Base-by-base conservation (phyloP, 2,113 vertebrate species). In the Perca schrenkii region DNA sequence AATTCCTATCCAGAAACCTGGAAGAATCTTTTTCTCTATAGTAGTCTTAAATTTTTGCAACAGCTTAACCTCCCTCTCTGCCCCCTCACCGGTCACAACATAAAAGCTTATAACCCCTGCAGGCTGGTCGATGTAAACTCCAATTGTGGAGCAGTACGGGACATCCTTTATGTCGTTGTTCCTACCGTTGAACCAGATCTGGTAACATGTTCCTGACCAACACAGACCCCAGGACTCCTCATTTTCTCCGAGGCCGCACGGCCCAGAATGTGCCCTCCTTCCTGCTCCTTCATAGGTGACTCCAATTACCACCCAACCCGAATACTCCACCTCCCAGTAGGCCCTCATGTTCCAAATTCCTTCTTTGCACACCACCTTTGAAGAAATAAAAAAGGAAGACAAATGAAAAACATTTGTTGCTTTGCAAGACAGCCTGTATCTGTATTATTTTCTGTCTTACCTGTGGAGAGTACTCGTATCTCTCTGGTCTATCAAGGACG, bases 391-490 rank as follows among this genome's bases (percentile, higher is more conserved):
- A 46, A 43, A 22, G 6, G 4, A 12, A 40, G 0, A 56, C 8
- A 14, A 7, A 28, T 13, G 8, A 68, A 15, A 13, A 36, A 34
- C 1, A 8, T 14, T 46, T 58, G 8, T 61, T 36, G 28, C 28
- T 82, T 72, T 8, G 8, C 3, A 16, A 36, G 16, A 21, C 7
- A 31, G 14, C n/a, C 0, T 60, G n/a, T 63, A 2, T 63, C 13
- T 56, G 15, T 49, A 12, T 71, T 40, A 3, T 52, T 71, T 63
- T 16, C 3, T 10, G 13, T 21, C 57, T n/a, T 15, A 92, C 92
- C 86, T 93, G 92, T 71, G 91, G 91, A 8, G 80, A 91, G 67
- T 83, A 81, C 21, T 92, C 92, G n/a, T 92, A 92, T 92, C 90
- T 83, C 67, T 92, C 90, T 1, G 92, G 88, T 74, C 85, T 58